Evolutionary conservation across 2,113 vertebrate genomes (phyloP).

Genomic region (sheep (Ovis aries)): DNA sequence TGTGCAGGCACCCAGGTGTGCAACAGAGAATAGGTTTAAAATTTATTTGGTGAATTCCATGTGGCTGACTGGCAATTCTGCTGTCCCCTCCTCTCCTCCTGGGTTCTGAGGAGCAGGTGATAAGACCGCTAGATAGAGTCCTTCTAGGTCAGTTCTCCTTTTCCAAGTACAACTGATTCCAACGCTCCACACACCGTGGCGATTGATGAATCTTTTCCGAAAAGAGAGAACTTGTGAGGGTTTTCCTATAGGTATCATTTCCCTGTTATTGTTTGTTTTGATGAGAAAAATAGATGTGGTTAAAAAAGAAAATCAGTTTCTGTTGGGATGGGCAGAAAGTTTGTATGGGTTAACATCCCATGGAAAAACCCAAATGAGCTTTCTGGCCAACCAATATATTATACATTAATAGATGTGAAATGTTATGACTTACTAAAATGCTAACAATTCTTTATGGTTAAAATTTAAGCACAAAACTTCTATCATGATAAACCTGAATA

Average conservation of each 20-base stretch:
- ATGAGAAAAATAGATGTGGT: not conserved
- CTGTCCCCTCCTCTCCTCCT: not conserved
- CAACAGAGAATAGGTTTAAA: not conserved
- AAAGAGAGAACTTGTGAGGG: not conserved
- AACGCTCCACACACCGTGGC: not conserved
- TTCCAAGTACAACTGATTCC: not conserved
- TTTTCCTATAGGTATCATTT: not conserved
- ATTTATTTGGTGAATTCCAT: not conserved
- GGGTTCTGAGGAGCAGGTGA: not conserved
- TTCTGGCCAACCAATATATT: not conserved
- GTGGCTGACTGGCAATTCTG: not conserved
- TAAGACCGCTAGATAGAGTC: accelerated
- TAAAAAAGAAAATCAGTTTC: not conserved
- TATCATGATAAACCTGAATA: not conserved
- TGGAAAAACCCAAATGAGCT: not conserved
- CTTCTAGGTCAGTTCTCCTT: not conserved
- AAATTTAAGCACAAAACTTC: not conserved
- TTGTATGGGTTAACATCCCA: not conserved
- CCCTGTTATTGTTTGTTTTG: not conserved
- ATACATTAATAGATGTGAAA: not conserved
- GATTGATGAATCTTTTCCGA: not conserved
- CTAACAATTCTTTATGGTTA: not conserved
- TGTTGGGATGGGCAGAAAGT: not conserved
- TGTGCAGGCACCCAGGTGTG: not conserved
- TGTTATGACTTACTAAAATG: not conserved